Base-by-base conservation (phyloP, 1,140 invertebrate genomes). In the Eueides isabella region DNA sequence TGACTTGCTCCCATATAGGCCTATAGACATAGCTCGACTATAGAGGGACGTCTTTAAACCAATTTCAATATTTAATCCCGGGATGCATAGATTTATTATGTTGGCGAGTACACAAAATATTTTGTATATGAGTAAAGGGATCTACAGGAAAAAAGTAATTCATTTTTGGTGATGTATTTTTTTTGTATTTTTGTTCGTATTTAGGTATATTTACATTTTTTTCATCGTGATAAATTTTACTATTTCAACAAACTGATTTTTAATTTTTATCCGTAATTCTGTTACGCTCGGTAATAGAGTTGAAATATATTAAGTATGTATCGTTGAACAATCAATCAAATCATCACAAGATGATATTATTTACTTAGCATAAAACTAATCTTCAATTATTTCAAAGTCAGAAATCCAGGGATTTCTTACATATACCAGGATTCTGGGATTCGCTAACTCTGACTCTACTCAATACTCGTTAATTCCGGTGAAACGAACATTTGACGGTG, bases 401-500 rank as follows among this genome's bases (percentile, higher is more conserved):
- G 0, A 55, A 55, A 55, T 55, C 48, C 48, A 55, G 19, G 44
- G 19, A 26, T 26, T 55, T 55, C 48, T 55, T 12, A 55, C 19
- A 55, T 26, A 19, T 7, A 26, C 19, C 11, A 23, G 48, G 48
- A 55, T 55, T 55, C 19, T 4, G 48, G 19, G 19, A 55, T 55
- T 55, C 19, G 23, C 9, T 55, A 26, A 26, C 9, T 55, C 19
- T 26, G 48, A 55, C 48, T 26, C 23, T 55, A 55, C 48, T 55
- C 48, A 26, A 26, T 76, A 61, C 38, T 72, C 66, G 72, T 68
- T 68, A 84, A 84, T 86, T 80, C 38, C 75, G 67, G 74, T 73
- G 71, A 82, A 84, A 80, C 77, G 75, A 35, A 69, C 76, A 55
- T 75, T 78, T 75, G 76, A 74, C 74, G 76, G 77, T 68, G 61